Evolutionary conservation across 2,888 invertebrate species (phyloP).

Genomic region (Dasysyrphus albostriatus): DNA sequence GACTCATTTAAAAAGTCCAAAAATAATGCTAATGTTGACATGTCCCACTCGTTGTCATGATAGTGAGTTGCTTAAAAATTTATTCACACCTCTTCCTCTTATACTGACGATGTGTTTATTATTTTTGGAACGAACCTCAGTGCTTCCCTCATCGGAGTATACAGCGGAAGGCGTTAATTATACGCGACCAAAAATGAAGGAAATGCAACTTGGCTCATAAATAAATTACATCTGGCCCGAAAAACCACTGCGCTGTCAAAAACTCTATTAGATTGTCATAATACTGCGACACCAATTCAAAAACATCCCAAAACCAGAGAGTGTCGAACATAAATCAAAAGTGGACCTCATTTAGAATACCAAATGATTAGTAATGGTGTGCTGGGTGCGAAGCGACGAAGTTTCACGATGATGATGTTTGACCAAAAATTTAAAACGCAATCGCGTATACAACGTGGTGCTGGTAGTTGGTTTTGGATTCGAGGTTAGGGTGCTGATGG

Average conservation of each 20-base stretch:
- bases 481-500: conserved; percentile 10
- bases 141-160: background rate
- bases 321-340: conserved; percentile 67
- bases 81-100: conserved; percentile 57
- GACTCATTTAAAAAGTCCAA: background rate
- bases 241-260: conserved; percentile 62
- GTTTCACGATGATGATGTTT: conserved; percentile 33
- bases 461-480: background rate
- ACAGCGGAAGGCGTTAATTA: conserved; percentile 74
- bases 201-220: conserved; percentile 65
- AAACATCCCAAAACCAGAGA: conserved; percentile 32
- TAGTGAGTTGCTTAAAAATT: conserved; percentile 36
- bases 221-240: conserved; percentile 50
- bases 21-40: conserved; percentile 39
- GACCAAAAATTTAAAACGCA: conserved; percentile 72
- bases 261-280: conserved; percentile 70
- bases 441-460: conserved; percentile 33
- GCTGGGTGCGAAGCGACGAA: conserved; percentile 7
- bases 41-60: conserved; percentile 1
- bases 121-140: conserved; percentile 29
- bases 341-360: conserved; percentile 74
- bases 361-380: conserved; percentile 52
- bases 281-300: conserved; percentile 36
- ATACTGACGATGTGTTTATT: conserved; percentile 38
- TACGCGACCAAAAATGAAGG: conserved; percentile 38